Conservation (phyloP, 2,113 vertebrate species). For the Candoia aspera region DNA sequence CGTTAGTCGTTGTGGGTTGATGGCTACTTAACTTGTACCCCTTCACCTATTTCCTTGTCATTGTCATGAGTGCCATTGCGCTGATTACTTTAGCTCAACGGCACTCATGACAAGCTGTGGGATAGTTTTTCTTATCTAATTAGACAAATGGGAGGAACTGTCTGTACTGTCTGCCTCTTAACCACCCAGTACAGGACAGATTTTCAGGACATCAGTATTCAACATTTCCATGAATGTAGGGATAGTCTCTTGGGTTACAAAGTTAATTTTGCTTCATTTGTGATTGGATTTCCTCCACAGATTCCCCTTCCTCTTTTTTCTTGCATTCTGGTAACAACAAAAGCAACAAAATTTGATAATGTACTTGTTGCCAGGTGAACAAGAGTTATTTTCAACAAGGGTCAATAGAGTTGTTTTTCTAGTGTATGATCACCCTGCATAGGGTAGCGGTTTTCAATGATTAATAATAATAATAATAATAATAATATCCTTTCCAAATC, state of each 20-base stretch:
- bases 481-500: neutral
- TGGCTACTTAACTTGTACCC: too few species aligned
- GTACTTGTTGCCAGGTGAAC: neutral
- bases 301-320: neutral
- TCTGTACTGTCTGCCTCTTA: neutral
- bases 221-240: neutral
- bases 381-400: too few species aligned
- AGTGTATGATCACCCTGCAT: neutral
- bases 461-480: neutral
- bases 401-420: neutral
- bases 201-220: neutral
- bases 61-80: too few species aligned
- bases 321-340: neutral
- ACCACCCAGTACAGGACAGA: neutral
- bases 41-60: too few species aligned
- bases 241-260: neutral
- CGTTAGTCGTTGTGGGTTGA: too few species aligned
- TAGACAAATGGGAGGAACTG: neutral
- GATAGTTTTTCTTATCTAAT: conserved; percentile 29
- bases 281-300: neutral
- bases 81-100: too few species aligned
- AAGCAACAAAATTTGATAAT: neutral
- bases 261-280: neutral
- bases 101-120: too few species aligned
- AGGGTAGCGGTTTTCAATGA: neutral